A percentile compares a stretch with the other conserved stretches of the same genome.
These are phyloP conservation scores for Amaurobius ferox DNA, from an alignment of 2,888 invertebrate genomes.

Conservation along the genomic window DNA sequence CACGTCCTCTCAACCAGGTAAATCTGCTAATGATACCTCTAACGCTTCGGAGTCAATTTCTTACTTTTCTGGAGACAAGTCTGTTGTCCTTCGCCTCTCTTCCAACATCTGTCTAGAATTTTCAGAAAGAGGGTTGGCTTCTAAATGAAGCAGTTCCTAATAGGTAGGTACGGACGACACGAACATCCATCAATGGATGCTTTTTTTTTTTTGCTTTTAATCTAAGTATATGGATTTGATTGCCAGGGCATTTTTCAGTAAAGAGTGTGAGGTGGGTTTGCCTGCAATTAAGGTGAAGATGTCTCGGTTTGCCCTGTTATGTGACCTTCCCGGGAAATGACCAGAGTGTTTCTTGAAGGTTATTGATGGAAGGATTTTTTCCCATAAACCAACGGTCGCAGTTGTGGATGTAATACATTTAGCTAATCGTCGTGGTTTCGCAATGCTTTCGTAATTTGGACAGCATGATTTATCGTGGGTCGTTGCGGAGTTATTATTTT, in stretches of 20 bases:
- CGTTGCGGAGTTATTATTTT: too few relatives aligned
- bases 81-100: constrained; percentile 20
- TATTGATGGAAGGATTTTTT: neutral
- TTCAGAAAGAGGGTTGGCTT: constrained; percentile 19
- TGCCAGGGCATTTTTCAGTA: neutral
- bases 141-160: constrained; percentile 61
- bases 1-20: constrained; percentile 9
- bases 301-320: neutral
- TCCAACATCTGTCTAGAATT: constrained; percentile 19
- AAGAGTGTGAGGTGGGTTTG: neutral
- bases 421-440: neutral
- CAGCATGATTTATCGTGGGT: too few relatives aligned
- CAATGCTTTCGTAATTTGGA: too few relatives aligned
- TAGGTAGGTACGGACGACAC: constrained; percentile 39
- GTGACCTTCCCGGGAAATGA: neutral
- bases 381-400: neutral
- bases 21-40: constrained; percentile 53
- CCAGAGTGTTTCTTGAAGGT: neutral
- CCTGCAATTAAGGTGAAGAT: neutral
- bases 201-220: neutral
- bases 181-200: constrained; percentile 53
- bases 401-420: neutral
- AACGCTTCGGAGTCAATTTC: constrained; percentile 27
- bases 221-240: neutral
- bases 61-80: constrained; percentile 19